A percentile compares a stretch with the other conserved stretches of the same genome.
phyloP scores from a whole-genome alignment of 1,140 invertebrate species.

The Schmidtea mediterranea region DNA sequence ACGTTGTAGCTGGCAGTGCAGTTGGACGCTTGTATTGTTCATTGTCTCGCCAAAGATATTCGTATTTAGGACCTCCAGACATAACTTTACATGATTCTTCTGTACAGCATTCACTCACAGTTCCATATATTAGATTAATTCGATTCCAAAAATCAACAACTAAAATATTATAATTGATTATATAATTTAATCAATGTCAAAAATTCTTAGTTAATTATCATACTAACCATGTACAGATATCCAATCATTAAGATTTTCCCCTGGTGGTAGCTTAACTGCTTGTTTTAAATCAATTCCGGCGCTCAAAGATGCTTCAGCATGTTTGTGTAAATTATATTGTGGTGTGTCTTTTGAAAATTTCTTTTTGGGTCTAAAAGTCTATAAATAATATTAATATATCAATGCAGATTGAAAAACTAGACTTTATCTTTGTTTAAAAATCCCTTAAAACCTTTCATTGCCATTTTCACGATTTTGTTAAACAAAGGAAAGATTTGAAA shows the following conservation, averaged over 20 bases:
- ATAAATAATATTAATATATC: conserved; percentile 1
- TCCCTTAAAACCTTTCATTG: too few species aligned
- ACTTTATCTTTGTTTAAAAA: too few species aligned
- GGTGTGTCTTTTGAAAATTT: conserved; percentile 64
- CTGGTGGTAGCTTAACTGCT: conserved; percentile 53
- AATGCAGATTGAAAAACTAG: too few species aligned
- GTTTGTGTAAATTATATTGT: conserved; percentile 65
- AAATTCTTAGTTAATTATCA: conserved; percentile 3
- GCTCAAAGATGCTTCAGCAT: conserved; percentile 65
- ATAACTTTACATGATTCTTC: conserved; percentile 60
- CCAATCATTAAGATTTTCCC: conserved; percentile 72
- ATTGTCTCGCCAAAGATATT: conserved; percentile 75
- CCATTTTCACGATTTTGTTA: too few species aligned
- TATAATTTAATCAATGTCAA: too few species aligned
- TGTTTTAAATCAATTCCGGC: conserved; percentile 65
- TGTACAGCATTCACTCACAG: conserved; percentile 57
- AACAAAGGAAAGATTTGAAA: too few species aligned
- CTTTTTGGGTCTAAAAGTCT: conserved; percentile 70
- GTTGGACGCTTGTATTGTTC: conserved; percentile 59
- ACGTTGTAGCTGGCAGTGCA: conserved; percentile 53
- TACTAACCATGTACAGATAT: conserved; percentile 62
- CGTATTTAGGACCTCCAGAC: conserved; percentile 55
- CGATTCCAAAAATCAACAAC: conserved; percentile 86
- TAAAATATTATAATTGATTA: conserved; percentile 19
- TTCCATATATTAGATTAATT: conserved; percentile 64